Evolutionary conservation across 2,113 vertebrate genomes (phyloP).

Genomic region (Solea senegalensis): DNA sequence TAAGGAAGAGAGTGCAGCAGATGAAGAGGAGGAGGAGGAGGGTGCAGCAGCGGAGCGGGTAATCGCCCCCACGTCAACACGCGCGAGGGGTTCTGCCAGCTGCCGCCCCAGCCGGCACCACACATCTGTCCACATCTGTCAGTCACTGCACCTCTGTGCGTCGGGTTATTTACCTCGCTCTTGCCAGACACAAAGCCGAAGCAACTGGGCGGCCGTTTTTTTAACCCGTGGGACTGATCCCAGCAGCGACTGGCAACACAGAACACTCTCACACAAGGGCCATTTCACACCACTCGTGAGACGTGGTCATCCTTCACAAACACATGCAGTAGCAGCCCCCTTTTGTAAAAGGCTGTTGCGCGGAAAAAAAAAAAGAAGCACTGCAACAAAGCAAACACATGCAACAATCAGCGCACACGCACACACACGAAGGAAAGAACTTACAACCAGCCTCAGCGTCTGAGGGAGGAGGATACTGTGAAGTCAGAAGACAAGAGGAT

Average conservation of each 20-base stretch:
- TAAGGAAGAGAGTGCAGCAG: constrained; percentile 66
- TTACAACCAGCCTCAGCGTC: constrained; percentile 71
- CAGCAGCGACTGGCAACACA: constrained; percentile 15
- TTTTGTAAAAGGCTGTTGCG: constrained; percentile 25
- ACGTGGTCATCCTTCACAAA: constrained; percentile 37
- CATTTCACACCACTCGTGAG: constrained; percentile 42
- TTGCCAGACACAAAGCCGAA: constrained; percentile 59
- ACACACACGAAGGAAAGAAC: constrained; percentile 64
- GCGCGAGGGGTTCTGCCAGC: constrained; percentile 73
- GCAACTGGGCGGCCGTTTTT: constrained; percentile 51
- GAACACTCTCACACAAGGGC: constrained; percentile 13
- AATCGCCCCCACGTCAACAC: constrained; percentile 72
- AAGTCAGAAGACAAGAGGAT: constrained; percentile 52
- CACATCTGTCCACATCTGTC: constrained; percentile 83
- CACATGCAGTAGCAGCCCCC: constrained; percentile 61
- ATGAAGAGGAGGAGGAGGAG: constrained; percentile 60
- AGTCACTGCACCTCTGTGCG: constrained; percentile 69
- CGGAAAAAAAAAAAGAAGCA: constrained; percentile 37
- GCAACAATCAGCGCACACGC: constrained; percentile 65
- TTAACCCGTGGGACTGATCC: constrained; percentile 49
- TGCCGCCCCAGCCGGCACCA: constrained; percentile 63
- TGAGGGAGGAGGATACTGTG: constrained; percentile 42
- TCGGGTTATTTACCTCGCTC: constrained; percentile 44
- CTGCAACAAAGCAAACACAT: constrained; percentile 72
- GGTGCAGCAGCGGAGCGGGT: constrained; percentile 49